These are phyloP conservation scores for Drosophila kambysellisi DNA, from an alignment of 2,888 invertebrate genomes.

Conservation along the genomic window DNA sequence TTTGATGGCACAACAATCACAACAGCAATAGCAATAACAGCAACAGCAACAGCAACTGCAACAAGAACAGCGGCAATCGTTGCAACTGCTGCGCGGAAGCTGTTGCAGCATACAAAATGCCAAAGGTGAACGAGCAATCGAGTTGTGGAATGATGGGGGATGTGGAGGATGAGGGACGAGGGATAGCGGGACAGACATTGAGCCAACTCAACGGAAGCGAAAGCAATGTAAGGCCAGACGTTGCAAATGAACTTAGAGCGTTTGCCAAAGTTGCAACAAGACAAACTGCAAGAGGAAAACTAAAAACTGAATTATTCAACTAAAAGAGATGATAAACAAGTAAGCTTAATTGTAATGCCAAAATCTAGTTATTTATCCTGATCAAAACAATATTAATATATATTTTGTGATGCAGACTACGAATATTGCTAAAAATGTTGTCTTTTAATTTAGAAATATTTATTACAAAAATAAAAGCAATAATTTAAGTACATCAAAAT, in stretches of 20 bases:
- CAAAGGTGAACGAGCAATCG: conserved; percentile 53
- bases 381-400: neutral
- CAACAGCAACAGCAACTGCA: conserved; percentile 7
- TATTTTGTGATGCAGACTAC: neutral
- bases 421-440: neutral
- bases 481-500: neutral
- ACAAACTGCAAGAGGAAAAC: neutral
- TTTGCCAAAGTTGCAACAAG: conserved; percentile 7
- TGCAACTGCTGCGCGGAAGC: conserved; percentile 46
- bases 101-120: conserved; percentile 53
- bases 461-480: neutral
- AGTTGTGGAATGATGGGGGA: neutral
- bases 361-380: neutral
- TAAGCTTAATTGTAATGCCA: neutral
- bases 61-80: conserved; percentile 12
- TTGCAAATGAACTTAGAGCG: conserved; percentile 30
- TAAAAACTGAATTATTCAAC: neutral
- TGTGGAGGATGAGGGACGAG: neutral
- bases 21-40: conserved; percentile 30
- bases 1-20: conserved; percentile 63
- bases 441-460: neutral
- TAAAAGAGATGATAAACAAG: neutral
- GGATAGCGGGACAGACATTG: conserved; percentile 3
- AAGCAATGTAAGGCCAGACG: conserved; percentile 9
- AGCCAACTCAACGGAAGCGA: conserved; percentile 42